Conservation (phyloP, 2,113 vertebrate genomes). For the Cyphomyrus discorhynchus region DNA sequence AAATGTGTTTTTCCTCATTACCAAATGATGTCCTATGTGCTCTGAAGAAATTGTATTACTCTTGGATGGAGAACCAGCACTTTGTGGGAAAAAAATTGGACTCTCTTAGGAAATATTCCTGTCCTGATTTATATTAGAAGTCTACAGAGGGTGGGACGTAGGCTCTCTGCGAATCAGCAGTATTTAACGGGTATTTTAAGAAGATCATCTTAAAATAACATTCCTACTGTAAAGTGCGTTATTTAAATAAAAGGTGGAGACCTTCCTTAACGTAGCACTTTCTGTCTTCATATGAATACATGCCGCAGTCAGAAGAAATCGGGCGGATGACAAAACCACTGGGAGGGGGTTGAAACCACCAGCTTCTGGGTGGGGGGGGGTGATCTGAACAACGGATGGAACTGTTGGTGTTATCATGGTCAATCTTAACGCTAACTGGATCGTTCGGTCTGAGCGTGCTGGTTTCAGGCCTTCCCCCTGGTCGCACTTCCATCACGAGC, state of each 20-base stretch:
- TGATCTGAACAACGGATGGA: neutral
- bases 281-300: neutral
- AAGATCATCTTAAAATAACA: constrained; percentile 4
- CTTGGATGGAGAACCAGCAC: neutral
- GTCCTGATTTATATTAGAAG: neutral
- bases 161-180: neutral
- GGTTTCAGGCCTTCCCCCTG: neutral
- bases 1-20: neutral
- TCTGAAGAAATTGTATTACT: neutral
- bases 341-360: neutral
- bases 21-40: neutral
- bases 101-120: neutral
- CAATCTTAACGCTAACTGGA: neutral
- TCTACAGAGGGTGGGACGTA: neutral
- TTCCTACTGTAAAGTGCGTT: neutral
- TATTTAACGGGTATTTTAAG: neutral
- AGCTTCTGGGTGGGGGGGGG: neutral
- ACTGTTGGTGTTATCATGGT: neutral
- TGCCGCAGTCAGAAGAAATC: neutral
- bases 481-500: neutral
- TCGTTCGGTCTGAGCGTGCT: neutral
- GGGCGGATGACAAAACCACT: neutral
- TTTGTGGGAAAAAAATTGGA: neutral
- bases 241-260: neutral
- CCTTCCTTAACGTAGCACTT: neutral